Conservation (phyloP, 2,888 invertebrate genomes). For the Xestia rhomboidea region DNA sequence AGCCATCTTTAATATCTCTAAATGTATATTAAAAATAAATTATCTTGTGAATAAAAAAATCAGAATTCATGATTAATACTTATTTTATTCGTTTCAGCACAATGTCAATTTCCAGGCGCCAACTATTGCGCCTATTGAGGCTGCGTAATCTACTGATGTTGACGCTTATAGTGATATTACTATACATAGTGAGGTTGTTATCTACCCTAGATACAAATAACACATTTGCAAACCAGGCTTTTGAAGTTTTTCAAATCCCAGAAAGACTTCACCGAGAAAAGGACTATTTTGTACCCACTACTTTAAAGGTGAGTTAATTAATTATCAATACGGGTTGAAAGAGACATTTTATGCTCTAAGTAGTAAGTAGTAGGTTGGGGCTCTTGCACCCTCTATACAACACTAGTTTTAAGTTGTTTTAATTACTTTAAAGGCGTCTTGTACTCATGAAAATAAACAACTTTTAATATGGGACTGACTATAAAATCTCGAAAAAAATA, state of each 20-base stretch:
- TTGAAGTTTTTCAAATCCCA: constrained; percentile 51
- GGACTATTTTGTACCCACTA: constrained; percentile 77
- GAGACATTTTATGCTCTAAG: no score
- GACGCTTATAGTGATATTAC: constrained; percentile 75
- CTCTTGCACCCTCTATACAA: no score
- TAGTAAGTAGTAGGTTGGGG: rapidly evolving
- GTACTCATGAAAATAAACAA: no score
- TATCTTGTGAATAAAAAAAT: neutral
- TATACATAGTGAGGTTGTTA: constrained; percentile 77
- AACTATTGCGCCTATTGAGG: constrained; percentile 76
- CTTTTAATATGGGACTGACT: no score
- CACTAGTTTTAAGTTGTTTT: no score
- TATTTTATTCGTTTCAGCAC: constrained; percentile 42
- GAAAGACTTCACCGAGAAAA: constrained; percentile 38
- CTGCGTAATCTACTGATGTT: constrained; percentile 79
- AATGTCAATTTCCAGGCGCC: constrained; percentile 73
- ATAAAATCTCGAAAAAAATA: no score
- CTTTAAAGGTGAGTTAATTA: constrained; percentile 73
- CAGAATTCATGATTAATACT: neutral
- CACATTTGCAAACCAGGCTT: constrained; percentile 53
- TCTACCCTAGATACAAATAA: constrained; percentile 60
- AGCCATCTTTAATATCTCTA: neutral
- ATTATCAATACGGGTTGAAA: neutral
- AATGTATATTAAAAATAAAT: neutral
- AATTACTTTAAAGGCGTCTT: no score